A percentile compares a stretch with the other conserved stretches of the same genome.
phyloP scores from a whole-genome alignment of 2,113 vertebrate genomes.

The Ammodytes dubius region DNA sequence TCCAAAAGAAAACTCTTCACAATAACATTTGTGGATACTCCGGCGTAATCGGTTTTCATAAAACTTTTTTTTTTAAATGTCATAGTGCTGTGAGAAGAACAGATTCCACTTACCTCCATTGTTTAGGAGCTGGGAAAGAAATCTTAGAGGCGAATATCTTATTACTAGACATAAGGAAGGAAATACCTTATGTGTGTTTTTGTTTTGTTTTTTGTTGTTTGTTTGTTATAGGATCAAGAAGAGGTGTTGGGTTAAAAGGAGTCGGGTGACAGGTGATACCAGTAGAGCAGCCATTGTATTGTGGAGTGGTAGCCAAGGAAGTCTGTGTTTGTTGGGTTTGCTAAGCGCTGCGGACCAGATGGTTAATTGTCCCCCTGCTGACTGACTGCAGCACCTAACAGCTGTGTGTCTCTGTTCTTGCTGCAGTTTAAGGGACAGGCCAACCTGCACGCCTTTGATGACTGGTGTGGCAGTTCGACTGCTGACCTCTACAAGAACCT shows the following conservation, averaged over 20 bases:
- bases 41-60: background rate
- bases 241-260: background rate
- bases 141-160: background rate
- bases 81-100: background rate
- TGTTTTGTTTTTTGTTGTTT: background rate
- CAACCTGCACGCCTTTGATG: slow-evolving; percentile 96
- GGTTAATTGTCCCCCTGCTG: slow-evolving; percentile 6
- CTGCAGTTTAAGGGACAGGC: slow-evolving; percentile 89
- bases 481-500: slow-evolving; percentile 89
- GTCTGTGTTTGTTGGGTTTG: slow-evolving; percentile 33
- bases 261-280: background rate
- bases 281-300: background rate
- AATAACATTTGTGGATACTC: background rate
- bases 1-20: background rate
- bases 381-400: slow-evolving; percentile 15
- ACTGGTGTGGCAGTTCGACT: slow-evolving; percentile 93
- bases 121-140: background rate
- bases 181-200: too few species aligned
- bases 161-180: too few species aligned
- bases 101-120: background rate
- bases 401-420: background rate
- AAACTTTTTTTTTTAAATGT: background rate
- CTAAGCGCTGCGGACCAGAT: slow-evolving; percentile 4
- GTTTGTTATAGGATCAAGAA: background rate
- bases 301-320: slow-evolving; percentile 11